Evolutionary conservation across 2,113 vertebrate genomes (phyloP).

Genomic region (Marmota monax): DNA sequence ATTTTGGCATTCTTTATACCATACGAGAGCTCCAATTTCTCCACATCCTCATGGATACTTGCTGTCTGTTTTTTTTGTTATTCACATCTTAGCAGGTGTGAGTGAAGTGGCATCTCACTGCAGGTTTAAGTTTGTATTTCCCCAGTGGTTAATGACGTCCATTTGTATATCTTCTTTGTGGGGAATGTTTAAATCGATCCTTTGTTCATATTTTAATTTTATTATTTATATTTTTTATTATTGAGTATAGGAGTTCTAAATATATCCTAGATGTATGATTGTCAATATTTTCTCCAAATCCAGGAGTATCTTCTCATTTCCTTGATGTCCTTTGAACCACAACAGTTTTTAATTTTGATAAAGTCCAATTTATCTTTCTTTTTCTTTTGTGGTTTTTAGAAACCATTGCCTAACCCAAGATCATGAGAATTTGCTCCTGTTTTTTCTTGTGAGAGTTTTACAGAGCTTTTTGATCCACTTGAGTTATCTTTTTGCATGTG

Average conservation of each 20-base stretch:
- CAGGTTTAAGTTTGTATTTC: neutral
- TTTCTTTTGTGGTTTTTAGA: neutral
- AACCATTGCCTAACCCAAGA: neutral
- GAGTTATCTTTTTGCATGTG: slow-evolving; percentile 53
- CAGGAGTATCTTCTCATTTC: neutral
- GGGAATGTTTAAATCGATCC: neutral
- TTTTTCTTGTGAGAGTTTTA: slow-evolving; percentile 36
- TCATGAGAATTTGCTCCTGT: neutral
- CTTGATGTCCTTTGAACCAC: neutral
- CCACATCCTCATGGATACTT: neutral
- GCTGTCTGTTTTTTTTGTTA: neutral
- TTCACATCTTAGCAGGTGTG: neutral
- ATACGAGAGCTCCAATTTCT: neutral
- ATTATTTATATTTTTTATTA: neutral
- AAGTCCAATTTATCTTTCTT: neutral
- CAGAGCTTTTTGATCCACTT: neutral
- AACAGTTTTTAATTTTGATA: slow-evolving; percentile 26
- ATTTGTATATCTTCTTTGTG: neutral
- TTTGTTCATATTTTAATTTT: neutral
- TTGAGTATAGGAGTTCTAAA: neutral
- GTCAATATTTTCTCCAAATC: neutral
- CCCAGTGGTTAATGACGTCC: neutral
- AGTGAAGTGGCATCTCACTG: neutral
- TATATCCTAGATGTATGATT: neutral
- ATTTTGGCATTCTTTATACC: neutral